These are phyloP conservation scores for Phyto melanocephala DNA, from an alignment of 2,888 invertebrate genomes.

Conservation along the genomic window DNA sequence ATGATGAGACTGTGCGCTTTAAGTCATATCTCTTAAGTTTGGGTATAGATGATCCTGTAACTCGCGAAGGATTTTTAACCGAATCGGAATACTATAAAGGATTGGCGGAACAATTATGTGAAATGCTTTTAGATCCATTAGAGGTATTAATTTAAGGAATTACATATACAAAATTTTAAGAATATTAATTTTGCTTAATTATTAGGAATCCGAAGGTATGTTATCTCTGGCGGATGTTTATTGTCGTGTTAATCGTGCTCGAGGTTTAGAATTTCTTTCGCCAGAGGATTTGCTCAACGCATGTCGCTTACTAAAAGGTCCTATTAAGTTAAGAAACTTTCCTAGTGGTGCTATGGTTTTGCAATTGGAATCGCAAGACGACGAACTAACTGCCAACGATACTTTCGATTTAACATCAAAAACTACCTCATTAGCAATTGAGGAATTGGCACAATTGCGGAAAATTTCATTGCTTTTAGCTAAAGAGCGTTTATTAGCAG, in stretches of 20 bases:
- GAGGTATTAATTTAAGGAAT: slow-evolving; percentile 80
- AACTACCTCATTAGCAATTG: slow-evolving; percentile 88
- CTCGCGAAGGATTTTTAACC: slow-evolving; percentile 91
- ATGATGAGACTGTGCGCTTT: slow-evolving; percentile 97
- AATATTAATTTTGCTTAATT: background rate
- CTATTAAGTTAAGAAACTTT: slow-evolving; percentile 89
- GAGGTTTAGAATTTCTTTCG: slow-evolving; percentile 96
- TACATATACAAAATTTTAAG: background rate
- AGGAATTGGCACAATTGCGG: slow-evolving; percentile 89
- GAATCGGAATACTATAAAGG: slow-evolving; percentile 91
- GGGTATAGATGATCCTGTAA: slow-evolving; percentile 98
- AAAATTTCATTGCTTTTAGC: slow-evolving; percentile 94
- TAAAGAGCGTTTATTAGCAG: slow-evolving; percentile 90
- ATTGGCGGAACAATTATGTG: slow-evolving; percentile 91
- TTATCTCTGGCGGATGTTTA: slow-evolving; percentile 98
- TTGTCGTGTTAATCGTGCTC: slow-evolving; percentile 96
- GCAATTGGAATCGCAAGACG: slow-evolving; percentile 88
- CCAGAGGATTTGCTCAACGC: slow-evolving; percentile 98
- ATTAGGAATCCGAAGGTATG: slow-evolving; percentile 93
- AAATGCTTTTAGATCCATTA: slow-evolving; percentile 89
- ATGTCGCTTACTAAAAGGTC: slow-evolving; percentile 85
- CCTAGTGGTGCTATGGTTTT: slow-evolving; percentile 97
- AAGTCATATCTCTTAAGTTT: slow-evolving; percentile 97
- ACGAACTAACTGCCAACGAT: slow-evolving; percentile 84
- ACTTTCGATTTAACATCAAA: slow-evolving; percentile 83